These are phyloP conservation scores for Argynnis bischoffii DNA, from an alignment of 2,888 invertebrate genomes.

Conservation along the genomic window DNA sequence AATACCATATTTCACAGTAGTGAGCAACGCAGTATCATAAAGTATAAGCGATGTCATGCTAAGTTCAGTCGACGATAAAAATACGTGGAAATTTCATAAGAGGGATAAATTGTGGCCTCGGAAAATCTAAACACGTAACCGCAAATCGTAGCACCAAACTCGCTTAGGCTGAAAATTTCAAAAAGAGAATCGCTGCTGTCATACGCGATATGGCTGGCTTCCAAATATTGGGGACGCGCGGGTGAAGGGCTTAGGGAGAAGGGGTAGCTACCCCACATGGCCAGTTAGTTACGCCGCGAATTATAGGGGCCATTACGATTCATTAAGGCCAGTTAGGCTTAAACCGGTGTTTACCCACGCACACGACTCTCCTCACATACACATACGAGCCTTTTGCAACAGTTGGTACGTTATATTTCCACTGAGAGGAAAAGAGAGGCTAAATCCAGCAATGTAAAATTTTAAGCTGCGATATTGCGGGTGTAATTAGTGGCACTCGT, in stretches of 20 bases:
- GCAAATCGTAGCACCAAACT: constrained; percentile 67
- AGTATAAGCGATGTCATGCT: constrained; percentile 31
- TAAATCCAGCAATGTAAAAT: constrained; percentile 60
- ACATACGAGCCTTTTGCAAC: constrained; percentile 59
- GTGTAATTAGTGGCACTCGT: constrained; percentile 73
- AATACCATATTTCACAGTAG: constrained; percentile 41
- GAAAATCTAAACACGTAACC: constrained; percentile 71
- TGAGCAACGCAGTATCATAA: constrained; percentile 42
- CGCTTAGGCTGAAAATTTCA: constrained; percentile 71
- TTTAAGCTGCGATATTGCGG: constrained; percentile 72
- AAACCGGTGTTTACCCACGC: constrained; percentile 82
- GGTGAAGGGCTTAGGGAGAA: constrained; percentile 46
- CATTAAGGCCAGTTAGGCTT: constrained; percentile 84
- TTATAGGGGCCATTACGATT: constrained; percentile 84
- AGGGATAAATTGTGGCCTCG: constrained; percentile 56
- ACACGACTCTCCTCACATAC: constrained; percentile 54
- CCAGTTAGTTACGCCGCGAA: constrained; percentile 83
- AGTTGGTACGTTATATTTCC: constrained; percentile 69
- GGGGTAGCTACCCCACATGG: constrained; percentile 72
- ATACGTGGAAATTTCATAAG: constrained; percentile 39
- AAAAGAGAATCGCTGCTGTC: constrained; percentile 77
- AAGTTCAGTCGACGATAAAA: constrained; percentile 36
- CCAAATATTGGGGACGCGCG: constrained; percentile 61
- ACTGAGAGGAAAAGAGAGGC: constrained; percentile 57
- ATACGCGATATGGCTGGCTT: constrained; percentile 79